Percentiles rank a stretch among this genome's conserved stretches.
Evolutionary conservation across 1,140 invertebrate species (phyloP).

Genomic region (Stenopsyche tienmushanensis): DNA sequence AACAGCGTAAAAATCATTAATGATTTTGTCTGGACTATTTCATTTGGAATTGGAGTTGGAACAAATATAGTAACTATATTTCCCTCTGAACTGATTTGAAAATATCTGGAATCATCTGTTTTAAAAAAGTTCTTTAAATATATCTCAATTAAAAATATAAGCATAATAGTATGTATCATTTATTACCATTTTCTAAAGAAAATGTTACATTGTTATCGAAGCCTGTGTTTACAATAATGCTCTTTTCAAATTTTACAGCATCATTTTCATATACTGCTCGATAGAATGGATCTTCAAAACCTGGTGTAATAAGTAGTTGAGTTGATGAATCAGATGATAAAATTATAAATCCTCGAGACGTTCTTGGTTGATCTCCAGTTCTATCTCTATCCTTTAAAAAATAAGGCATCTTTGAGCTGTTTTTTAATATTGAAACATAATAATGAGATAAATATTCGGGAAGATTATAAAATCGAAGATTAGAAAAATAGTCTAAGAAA

Average conservation of each 20-base stretch:
- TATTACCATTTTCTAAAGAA: conserved; percentile 17
- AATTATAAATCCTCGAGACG: conserved; percentile 2
- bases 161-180: no score
- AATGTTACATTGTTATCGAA: conserved; percentile 3
- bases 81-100: conserved; percentile 3
- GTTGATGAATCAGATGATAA: conserved; percentile 24
- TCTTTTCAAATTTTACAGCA: conserved; percentile 10
- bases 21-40: conserved; percentile 6
- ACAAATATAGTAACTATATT: conserved; percentile 9
- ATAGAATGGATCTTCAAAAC: conserved; percentile 24
- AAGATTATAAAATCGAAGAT: no score
- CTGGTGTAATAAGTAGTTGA: conserved; percentile 17
- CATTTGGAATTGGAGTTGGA: conserved; percentile 13
- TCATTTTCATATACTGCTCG: not conserved
- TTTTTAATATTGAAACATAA: no score
- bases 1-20: conserved; percentile 23
- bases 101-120: conserved; percentile 17
- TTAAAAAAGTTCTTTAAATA: not conserved
- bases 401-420: no score
- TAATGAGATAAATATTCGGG: no score
- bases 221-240: conserved; percentile 10
- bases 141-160: not conserved
- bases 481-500: no score
- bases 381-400: conserved; percentile 30
- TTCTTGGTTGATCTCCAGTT: conserved; percentile 13